A percentile compares a stretch with the other conserved stretches of the same genome.
These are phyloP conservation scores for Benthosema pterotum DNA, from an alignment of 2,797 vertebrate species.

Conservation along the genomic window DNA sequence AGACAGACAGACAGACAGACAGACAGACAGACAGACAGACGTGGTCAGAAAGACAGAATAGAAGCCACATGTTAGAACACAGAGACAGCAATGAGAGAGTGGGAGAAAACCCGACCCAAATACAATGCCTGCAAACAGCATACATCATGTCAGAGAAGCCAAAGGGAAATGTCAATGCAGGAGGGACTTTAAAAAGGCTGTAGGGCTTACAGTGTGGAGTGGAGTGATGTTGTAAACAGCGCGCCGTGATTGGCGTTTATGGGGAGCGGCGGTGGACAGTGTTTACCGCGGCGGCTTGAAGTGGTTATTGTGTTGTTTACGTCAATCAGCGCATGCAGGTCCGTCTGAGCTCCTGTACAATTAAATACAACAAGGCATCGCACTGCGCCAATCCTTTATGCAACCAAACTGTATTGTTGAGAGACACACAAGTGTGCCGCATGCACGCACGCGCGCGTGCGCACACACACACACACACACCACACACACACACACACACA, in stretches of 20 bases:
- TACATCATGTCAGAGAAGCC: no score
- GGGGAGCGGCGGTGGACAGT: not conserved
- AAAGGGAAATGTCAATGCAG: no score
- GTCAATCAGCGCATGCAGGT: slow-evolving; percentile 2
- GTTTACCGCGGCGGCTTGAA: slow-evolving; percentile 9
- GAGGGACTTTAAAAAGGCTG: no score
- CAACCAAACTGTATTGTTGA: not conserved
- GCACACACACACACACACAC: not conserved
- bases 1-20: no score
- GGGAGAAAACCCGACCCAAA: no score
- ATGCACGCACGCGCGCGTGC: not conserved
- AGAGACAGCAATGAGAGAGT: no score
- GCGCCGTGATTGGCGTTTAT: not conserved
- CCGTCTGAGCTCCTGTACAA: not conserved
- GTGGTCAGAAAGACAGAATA: slow-evolving; percentile 10
- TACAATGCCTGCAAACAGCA: no score
- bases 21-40: not conserved
- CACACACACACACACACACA: not conserved
- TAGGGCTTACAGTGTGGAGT: not conserved
- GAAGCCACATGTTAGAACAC: not conserved
- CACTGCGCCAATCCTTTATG: not conserved
- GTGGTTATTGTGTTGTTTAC: not conserved
- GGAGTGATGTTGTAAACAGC: not conserved
- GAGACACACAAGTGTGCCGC: not conserved
- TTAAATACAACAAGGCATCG: not conserved